These are phyloP conservation scores for Sinelater perroti DNA, from an alignment of 2,888 invertebrate genomes.

Conservation along the genomic window DNA sequence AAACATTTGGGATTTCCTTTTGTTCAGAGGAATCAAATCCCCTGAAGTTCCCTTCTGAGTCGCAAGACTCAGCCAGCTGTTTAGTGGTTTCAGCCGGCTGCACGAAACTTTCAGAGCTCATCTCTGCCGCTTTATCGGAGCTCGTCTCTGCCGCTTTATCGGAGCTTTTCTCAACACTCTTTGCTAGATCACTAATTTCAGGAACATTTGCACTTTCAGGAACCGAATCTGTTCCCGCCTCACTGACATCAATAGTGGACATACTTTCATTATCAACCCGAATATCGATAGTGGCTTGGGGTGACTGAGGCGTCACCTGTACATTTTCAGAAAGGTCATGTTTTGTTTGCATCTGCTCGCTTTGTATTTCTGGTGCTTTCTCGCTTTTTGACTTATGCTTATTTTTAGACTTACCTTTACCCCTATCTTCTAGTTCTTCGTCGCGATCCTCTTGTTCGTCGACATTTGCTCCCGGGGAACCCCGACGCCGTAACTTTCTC, in stretches of 20 bases:
- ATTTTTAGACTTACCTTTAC: slow-evolving; percentile 62
- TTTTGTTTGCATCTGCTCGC: slow-evolving; percentile 54
- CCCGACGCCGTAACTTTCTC: slow-evolving; percentile 59
- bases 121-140: background rate
- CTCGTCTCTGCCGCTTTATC: background rate
- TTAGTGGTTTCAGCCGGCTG: background rate
- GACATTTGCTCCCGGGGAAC: slow-evolving; percentile 42
- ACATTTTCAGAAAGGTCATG: slow-evolving; percentile 58
- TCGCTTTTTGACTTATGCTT: slow-evolving; percentile 58
- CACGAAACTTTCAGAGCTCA: no score
- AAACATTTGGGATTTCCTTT: background rate
- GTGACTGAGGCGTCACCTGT: slow-evolving; percentile 60
- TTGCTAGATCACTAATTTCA: slow-evolving; percentile 36
- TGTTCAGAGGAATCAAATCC: background rate
- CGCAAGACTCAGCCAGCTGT: background rate
- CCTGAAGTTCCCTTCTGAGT: background rate
- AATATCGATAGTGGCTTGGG: slow-evolving; percentile 53
- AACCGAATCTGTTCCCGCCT: slow-evolving; percentile 25
- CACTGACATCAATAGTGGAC: slow-evolving; percentile 26
- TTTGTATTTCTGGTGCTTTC: slow-evolving; percentile 51
- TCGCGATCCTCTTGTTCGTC: slow-evolving; percentile 38
- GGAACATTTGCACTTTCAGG: slow-evolving; percentile 11
- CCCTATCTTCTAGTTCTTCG: slow-evolving; percentile 54
- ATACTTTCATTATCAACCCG: slow-evolving; percentile 50
- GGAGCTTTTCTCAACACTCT: background rate